Conservation (phyloP, 2,888 invertebrate species). For the Gnatocerus cornutus region DNA sequence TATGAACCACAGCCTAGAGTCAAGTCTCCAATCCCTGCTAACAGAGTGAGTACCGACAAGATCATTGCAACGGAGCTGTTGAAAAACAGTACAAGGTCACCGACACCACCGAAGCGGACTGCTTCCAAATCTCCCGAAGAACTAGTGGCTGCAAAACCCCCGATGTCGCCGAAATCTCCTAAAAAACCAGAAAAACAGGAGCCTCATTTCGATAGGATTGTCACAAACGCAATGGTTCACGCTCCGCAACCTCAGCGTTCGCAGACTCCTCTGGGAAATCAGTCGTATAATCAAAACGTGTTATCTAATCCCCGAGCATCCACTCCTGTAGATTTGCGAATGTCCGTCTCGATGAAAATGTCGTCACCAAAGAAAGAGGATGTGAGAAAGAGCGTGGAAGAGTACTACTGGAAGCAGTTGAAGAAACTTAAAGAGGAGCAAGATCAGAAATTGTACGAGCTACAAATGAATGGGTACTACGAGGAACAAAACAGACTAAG, state of each 20-base stretch:
- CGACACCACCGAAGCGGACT: slow-evolving; percentile 52
- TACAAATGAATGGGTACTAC: slow-evolving; percentile 63
- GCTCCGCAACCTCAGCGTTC: slow-evolving; percentile 47
- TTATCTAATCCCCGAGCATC: slow-evolving; percentile 49
- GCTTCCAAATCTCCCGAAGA: slow-evolving; percentile 37
- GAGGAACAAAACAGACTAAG: slow-evolving; percentile 65
- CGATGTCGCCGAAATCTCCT: slow-evolving; percentile 52
- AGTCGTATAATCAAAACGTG: slow-evolving; percentile 31
- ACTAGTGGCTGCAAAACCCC: slow-evolving; percentile 54
- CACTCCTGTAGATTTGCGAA: slow-evolving; percentile 55
- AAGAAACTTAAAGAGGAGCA: slow-evolving; percentile 78
- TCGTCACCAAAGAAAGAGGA: slow-evolving; percentile 73
- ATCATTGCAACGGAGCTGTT: slow-evolving; percentile 68
- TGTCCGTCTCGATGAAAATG: slow-evolving; percentile 53
- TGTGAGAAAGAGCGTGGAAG: slow-evolving; percentile 77
- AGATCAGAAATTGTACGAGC: slow-evolving; percentile 72
- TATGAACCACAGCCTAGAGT: slow-evolving; percentile 66
- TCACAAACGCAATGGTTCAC: slow-evolving; percentile 63
- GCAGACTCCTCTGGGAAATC: slow-evolving; percentile 52
- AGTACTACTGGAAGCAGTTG: slow-evolving; percentile 81
- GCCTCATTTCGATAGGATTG: slow-evolving; percentile 52
- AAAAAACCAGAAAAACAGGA: slow-evolving; percentile 47
- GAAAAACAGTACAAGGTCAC: slow-evolving; percentile 59
- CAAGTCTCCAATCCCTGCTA: slow-evolving; percentile 68
- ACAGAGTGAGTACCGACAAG: slow-evolving; percentile 67